Percentiles rank a stretch among this genome's conserved stretches.
Conservation (phyloP, 2,888 invertebrate species). For the Cinara cedri region DNA sequence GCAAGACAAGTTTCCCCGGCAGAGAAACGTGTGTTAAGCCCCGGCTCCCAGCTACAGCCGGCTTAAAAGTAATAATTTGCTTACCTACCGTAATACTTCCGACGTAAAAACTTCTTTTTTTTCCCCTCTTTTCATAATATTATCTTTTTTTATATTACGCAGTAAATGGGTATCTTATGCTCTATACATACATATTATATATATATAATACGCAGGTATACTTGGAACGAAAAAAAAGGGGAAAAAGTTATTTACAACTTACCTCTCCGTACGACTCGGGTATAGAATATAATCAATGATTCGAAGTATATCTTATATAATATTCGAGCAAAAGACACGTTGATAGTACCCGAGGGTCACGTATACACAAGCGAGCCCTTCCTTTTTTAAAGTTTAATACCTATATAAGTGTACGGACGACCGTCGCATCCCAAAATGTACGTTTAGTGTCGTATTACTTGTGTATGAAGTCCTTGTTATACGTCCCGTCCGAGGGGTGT, state of each 20-base stretch:
- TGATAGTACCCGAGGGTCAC: constrained; percentile 40
- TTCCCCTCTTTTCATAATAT: neutral
- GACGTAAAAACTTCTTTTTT: constrained; percentile 15
- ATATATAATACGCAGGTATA: too few species aligned
- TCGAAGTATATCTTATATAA: constrained; percentile 37
- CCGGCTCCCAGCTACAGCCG: neutral
- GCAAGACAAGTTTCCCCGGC: neutral
- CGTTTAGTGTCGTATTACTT: too few species aligned
- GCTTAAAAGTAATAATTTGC: constrained; percentile 22
- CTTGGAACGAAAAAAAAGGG: too few species aligned
- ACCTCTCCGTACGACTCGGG: constrained; percentile 19
- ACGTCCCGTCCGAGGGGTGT: too few species aligned
- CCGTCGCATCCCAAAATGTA: constrained; percentile 1
- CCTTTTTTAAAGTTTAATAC: constrained; percentile 26
- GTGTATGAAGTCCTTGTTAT: too few species aligned
- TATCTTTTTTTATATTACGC: neutral
- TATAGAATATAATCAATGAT: constrained; percentile 41
- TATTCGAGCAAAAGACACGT: constrained; percentile 49
- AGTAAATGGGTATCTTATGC: constrained; percentile 7
- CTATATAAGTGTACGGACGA: constrained; percentile 12
- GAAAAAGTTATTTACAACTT: constrained; percentile 42
- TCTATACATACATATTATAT: too few species aligned
- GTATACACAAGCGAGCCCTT: constrained; percentile 1
- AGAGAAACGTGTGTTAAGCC: neutral
- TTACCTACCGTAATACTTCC: neutral